Evolutionary conservation across 2,113 vertebrate species (phyloP).

Genomic region (Anguilla japonica): DNA sequence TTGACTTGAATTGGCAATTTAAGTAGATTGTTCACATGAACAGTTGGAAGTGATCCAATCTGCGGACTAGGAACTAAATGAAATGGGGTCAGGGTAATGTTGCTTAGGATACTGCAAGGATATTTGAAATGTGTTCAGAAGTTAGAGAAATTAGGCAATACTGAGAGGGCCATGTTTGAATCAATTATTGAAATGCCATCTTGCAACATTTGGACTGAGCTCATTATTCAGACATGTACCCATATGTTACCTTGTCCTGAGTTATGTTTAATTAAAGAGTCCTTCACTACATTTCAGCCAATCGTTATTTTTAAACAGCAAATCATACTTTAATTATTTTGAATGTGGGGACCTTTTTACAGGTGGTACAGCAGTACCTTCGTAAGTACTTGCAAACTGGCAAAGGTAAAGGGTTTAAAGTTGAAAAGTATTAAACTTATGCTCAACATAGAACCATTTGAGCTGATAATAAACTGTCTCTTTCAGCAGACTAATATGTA

Average conservation of each 20-base stretch:
- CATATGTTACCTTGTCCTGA: constrained; percentile 47
- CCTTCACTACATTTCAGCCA: constrained; percentile 15
- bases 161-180: constrained; percentile 42
- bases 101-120: constrained; percentile 22
- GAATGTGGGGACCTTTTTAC: constrained; percentile 7
- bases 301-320: constrained; percentile 24
- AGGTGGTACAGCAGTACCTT: not conserved
- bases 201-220: constrained; percentile 55
- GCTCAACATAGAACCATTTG: not conserved
- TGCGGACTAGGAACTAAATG: not conserved
- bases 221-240: constrained; percentile 52
- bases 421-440: constrained; percentile 3
- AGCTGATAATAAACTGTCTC: not conserved
- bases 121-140: constrained; percentile 25
- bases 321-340: constrained; percentile 24
- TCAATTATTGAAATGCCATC: constrained; percentile 65
- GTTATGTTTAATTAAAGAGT: constrained; percentile 33
- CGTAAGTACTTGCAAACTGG: constrained; percentile 6
- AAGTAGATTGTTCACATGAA: constrained; percentile 22
- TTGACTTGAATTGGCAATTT: constrained; percentile 25
- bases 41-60: constrained; percentile 16
- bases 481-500: not conserved
- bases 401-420: not conserved
- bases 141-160: constrained; percentile 45
- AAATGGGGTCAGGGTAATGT: constrained; percentile 11